Evolutionary conservation across 2,113 vertebrate genomes (phyloP), one percentile per base, ranked within the genome.

Genomic region (Lagopus leucura): DNA sequence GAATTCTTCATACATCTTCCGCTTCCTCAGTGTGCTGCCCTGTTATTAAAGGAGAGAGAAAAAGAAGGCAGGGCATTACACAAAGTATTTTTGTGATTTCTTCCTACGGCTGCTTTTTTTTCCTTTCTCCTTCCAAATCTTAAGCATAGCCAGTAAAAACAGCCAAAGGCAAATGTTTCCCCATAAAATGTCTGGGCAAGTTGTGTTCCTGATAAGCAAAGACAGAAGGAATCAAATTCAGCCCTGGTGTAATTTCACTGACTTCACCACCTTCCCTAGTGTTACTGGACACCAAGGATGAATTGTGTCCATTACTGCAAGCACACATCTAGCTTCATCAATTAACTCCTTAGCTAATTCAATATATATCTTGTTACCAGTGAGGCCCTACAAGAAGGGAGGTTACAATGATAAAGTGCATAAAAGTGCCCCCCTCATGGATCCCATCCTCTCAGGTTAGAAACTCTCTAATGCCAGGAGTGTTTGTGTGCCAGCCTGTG

Each of bases 1-100:
- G 96, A 99, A 99, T 86, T 99, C 99, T 97, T 99, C 99, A 6
- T 99, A 99, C 99, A 99, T 99, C 98, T 99, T 99, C 95, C 99
- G 97, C 96, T 99, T 99, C 85, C 99, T 98, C 97, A 99, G 95
- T 0, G 99, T 99, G 98, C 99, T 99, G 92, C 99, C 99, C 99
- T 99, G 97, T 90, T 95, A 91, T 21, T 67, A 88, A 71, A 86
- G 63, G 83, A 79, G 93, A 95, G 84, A 96, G 42, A 95, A 76
- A 90, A 73, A 86, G 70, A 82, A 83, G 50, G 67, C 32, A 92
- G 32, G 74, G 54, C 52, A 24, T 84, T 55, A 94, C 81, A 92
- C 45, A 58, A 74, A 93, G 89, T 97, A 82, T 94, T 90, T 93
- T 71, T 82, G 88, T 75, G 91, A 91, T 80, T 88, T 90, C 86